Conservation (phyloP, 2,888 invertebrate species). For the Ptycholaimellus sp. region DNA sequence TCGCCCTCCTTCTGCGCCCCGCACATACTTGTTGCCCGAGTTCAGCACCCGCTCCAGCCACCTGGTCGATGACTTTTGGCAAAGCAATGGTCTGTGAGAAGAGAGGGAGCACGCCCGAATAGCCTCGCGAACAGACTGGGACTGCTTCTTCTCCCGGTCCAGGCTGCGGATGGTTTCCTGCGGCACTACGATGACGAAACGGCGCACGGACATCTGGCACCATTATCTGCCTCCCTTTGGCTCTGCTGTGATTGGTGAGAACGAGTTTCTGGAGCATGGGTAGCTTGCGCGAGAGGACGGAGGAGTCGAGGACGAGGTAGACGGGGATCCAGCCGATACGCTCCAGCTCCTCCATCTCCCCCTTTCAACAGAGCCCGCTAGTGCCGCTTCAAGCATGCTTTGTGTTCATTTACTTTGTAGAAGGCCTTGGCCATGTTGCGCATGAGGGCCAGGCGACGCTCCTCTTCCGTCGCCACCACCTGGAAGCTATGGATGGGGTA, state of each 20-base stretch:
- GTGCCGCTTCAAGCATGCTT: no score
- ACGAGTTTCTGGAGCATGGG: slow-evolving; percentile 21
- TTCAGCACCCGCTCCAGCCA: slow-evolving; percentile 70
- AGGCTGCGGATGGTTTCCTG: not conserved
- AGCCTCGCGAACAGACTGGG: slow-evolving; percentile 58
- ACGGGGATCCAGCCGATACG: slow-evolving; percentile 19
- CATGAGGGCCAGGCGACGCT: no score
- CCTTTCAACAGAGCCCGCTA: no score
- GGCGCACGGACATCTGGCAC: no score
- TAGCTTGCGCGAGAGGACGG: slow-evolving; percentile 21
- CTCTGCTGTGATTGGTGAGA: no score
- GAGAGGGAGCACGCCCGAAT: slow-evolving; percentile 40
- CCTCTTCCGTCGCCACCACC: no score
- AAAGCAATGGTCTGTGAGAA: no score
- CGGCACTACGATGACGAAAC: slow-evolving; percentile 27
- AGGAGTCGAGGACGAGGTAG: slow-evolving; percentile 26
- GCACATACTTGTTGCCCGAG: slow-evolving; percentile 58
- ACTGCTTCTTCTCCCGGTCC: slow-evolving; percentile 47
- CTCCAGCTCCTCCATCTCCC: slow-evolving; percentile 27
- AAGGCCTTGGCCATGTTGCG: no score
- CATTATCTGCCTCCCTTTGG: no score
- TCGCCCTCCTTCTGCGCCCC: slow-evolving; percentile 65
- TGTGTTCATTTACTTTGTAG: no score
- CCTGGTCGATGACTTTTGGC: no score
- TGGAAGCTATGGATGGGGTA: no score